These are phyloP conservation scores for Limenitis camilla DNA, from an alignment of 2,888 invertebrate species.

Conservation along the genomic window DNA sequence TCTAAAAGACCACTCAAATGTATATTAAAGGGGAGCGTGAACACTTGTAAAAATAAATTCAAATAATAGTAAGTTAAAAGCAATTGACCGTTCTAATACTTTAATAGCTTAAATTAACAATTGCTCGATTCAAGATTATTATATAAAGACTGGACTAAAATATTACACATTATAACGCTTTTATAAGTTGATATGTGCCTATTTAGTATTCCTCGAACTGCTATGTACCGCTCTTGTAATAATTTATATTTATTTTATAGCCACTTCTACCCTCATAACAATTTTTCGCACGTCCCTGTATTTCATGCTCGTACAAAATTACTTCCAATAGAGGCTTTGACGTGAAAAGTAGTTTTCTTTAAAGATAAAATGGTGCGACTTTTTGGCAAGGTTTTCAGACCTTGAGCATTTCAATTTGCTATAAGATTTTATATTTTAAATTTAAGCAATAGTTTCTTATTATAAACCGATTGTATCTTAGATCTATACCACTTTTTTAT, in stretches of 20 bases:
- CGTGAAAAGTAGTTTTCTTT: conserved; percentile 8
- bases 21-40: no score
- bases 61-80: no score
- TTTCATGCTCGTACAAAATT: conserved; percentile 13
- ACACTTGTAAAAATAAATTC: no score
- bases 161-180: conserved; percentile 2
- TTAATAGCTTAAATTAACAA: no score
- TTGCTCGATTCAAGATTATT: no score
- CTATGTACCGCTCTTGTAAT: conserved; percentile 9
- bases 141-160: no score
- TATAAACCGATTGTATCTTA: neutral
- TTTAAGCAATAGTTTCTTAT: no score
- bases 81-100: no score
- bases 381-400: no score
- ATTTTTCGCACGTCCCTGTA: conserved; percentile 17
- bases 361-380: neutral
- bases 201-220: conserved; percentile 2
- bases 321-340: conserved; percentile 9
- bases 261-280: conserved; percentile 18
- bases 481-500: no score
- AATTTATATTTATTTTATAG: conserved; percentile 24
- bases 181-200: conserved; percentile 6
- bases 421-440: neutral
- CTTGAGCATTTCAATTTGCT: neutral
- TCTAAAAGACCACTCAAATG: no score